phyloP scores from a whole-genome alignment of 2,888 invertebrate genomes.

The Limnephilus rhombicus region DNA sequence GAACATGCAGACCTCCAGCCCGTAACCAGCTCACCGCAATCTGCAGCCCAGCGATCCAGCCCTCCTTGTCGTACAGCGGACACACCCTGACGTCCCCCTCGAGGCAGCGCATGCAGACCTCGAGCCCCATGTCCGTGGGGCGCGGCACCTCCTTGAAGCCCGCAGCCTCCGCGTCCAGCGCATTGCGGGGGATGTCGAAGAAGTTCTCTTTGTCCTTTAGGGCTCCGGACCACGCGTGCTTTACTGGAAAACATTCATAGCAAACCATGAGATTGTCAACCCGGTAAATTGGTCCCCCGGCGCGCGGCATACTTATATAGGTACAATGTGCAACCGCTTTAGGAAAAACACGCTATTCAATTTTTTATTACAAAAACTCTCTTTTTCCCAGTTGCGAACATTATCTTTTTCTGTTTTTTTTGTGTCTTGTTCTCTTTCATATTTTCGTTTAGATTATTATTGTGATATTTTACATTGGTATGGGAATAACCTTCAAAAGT shows the following conservation, averaged over 20 bases:
- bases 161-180: slow-evolving; percentile 71
- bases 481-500: too few relatives aligned
- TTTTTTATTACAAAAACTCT: too few relatives aligned
- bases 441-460: too few relatives aligned
- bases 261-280: not conserved
- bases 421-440: too few relatives aligned
- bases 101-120: slow-evolving; percentile 74
- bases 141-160: slow-evolving; percentile 73
- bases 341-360: too few relatives aligned
- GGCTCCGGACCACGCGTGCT: slow-evolving; percentile 75
- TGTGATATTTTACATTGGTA: too few relatives aligned
- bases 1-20: slow-evolving; percentile 72
- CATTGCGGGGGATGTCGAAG: slow-evolving; percentile 74
- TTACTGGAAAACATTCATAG: slow-evolving; percentile 69
- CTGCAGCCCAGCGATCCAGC: slow-evolving; percentile 75
- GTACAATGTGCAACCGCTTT: too few relatives aligned
- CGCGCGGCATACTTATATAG: too few relatives aligned
- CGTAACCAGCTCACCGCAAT: slow-evolving; percentile 72
- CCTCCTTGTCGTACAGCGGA: slow-evolving; percentile 73
- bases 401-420: too few relatives aligned
- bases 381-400: too few relatives aligned
- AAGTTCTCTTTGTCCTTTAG: slow-evolving; percentile 74
- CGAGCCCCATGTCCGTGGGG: slow-evolving; percentile 71
- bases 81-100: slow-evolving; percentile 71
- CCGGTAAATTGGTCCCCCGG: too few relatives aligned